phyloP scores from a whole-genome alignment of 2,797 vertebrate species.

The Sparus aurata region DNA sequence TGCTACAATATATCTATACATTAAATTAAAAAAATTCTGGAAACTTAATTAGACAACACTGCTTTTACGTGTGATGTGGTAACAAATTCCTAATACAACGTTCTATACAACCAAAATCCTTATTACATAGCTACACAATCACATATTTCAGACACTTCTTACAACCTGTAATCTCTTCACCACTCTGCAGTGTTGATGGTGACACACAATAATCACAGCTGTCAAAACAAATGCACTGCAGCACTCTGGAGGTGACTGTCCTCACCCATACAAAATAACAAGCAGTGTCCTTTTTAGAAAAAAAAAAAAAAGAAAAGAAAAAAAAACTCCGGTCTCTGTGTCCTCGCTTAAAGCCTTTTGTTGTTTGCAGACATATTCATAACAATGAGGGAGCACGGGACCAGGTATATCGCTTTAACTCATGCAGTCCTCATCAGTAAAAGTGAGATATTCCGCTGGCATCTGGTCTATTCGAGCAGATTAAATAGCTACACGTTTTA shows the following conservation, averaged over 20 bases:
- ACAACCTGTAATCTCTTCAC: background rate
- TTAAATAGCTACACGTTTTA: constrained; percentile 1
- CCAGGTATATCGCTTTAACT: background rate
- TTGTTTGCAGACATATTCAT: background rate
- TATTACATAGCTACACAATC: background rate
- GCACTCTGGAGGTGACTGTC: constrained; percentile 6
- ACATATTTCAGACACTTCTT: background rate
- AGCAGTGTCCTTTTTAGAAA: background rate
- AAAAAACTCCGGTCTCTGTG: background rate
- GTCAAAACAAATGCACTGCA: constrained; percentile 50
- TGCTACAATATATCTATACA: too few species aligned
- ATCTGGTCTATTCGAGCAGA: background rate
- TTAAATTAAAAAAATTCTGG: too few species aligned
- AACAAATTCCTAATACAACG: background rate
- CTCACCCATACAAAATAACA: background rate
- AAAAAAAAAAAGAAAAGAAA: background rate
- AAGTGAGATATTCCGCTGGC: background rate
- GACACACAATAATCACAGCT: constrained; percentile 21
- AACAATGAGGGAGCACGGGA: background rate
- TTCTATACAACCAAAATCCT: background rate
- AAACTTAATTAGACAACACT: too few species aligned
- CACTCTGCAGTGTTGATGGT: constrained; percentile 4
- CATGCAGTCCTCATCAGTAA: background rate
- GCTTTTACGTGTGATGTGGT: background rate
- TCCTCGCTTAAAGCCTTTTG: background rate